Evolutionary conservation across 1,140 invertebrate genomes (phyloP).

Genomic region (Hycleus phaleratus): DNA sequence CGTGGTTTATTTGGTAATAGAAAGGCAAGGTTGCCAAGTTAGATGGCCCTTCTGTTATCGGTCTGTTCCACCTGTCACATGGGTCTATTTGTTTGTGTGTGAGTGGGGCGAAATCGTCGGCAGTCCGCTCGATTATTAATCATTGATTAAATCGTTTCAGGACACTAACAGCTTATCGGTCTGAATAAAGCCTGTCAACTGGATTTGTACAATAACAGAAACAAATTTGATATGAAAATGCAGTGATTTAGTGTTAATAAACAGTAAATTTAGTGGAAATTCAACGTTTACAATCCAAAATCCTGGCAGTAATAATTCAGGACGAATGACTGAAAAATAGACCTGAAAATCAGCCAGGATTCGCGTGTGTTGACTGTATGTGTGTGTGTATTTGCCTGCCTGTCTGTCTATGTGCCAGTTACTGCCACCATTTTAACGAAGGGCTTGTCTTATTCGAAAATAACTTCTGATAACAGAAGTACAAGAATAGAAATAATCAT

Average conservation of each 20-base stretch:
- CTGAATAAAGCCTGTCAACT: too few relatives aligned
- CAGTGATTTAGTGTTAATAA: constrained; percentile 8
- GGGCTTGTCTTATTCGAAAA: constrained; percentile 2
- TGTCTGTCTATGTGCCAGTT: not conserved
- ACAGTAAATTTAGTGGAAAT: not conserved
- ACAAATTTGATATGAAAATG: constrained; percentile 1
- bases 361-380: not conserved
- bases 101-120: too few relatives aligned
- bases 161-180: constrained; percentile 11
- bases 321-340: constrained; percentile 17
- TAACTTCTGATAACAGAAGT: too few relatives aligned
- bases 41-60: too few relatives aligned
- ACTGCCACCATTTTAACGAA: constrained; percentile 22
- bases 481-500: too few relatives aligned
- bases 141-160: constrained; percentile 27
- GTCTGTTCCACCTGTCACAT: too few relatives aligned
- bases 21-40: too few relatives aligned
- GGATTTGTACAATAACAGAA: too few relatives aligned
- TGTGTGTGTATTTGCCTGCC: not conserved
- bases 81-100: too few relatives aligned
- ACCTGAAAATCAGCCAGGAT: not conserved
- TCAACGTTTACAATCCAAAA: not conserved
- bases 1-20: too few relatives aligned
- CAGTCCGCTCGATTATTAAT: constrained; percentile 28
- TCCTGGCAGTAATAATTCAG: not conserved